phyloP scores from a whole-genome alignment of 2,797 vertebrate genomes.

The Gorsachius magnificus region DNA sequence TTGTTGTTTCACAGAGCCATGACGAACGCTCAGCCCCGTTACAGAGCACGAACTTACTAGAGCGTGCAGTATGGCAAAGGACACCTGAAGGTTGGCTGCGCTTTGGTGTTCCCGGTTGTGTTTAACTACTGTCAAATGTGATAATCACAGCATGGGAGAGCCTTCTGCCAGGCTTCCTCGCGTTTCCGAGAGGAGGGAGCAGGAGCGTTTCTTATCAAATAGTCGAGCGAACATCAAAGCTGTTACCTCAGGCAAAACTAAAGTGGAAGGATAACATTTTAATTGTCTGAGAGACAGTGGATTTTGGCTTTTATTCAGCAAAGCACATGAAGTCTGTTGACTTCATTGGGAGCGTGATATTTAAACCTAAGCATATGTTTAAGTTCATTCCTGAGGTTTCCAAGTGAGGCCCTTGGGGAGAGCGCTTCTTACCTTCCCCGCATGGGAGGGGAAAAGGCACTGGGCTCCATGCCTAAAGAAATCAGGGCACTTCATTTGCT shows the following conservation, averaged over 20 bases:
- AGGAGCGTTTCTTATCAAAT: neutral
- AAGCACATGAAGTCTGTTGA: neutral
- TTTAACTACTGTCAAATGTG: neutral
- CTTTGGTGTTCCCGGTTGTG: neutral
- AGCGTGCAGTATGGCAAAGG: neutral
- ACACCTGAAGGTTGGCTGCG: neutral
- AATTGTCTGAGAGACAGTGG: neutral
- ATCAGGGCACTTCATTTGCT: neutral
- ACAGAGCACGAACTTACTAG: neutral
- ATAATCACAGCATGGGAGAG: neutral
- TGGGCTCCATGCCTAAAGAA: neutral
- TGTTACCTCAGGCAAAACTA: neutral
- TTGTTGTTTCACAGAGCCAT: neutral
- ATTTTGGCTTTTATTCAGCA: neutral
- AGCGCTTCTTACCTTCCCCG: neutral
- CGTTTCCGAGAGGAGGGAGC: neutral
- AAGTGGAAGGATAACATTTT: neutral
- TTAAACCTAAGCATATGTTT: constrained; percentile 10
- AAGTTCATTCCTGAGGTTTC: neutral
- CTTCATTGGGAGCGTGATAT: neutral
- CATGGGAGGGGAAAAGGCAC: neutral
- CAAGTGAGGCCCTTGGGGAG: neutral
- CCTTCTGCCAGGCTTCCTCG: neutral
- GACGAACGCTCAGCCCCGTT: neutral
- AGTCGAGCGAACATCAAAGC: accelerated